Evolutionary conservation across 2,888 invertebrate species (phyloP).

Genomic region (Agonopterix heracliana): DNA sequence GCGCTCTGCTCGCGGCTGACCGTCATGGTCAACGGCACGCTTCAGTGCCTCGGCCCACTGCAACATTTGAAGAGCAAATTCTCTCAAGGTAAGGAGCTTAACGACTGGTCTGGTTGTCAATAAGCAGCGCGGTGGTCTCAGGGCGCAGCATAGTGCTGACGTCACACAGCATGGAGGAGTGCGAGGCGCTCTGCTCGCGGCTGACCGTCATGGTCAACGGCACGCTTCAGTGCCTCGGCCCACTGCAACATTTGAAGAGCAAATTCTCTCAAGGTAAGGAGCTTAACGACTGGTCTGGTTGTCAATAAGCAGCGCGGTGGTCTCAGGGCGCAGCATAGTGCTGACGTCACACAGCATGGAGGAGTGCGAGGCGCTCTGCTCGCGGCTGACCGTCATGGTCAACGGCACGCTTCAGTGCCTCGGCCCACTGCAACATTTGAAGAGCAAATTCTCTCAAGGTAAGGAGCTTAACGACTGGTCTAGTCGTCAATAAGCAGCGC

Average conservation of each 20-base stretch:
- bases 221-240: conserved; percentile 81
- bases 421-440: conserved; percentile 81
- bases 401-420: conserved; percentile 82
- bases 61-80: no score
- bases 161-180: conserved; percentile 84
- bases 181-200: conserved; percentile 87
- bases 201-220: conserved; percentile 89
- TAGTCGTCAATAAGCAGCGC: no score
- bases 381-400: conserved; percentile 87
- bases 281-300: conserved; percentile 89
- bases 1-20: no score
- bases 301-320: conserved; percentile 75
- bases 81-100: no score
- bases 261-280: conserved; percentile 79
- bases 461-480: no score
- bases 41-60: no score
- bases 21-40: no score
- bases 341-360: conserved; percentile 82
- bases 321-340: conserved; percentile 83
- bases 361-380: conserved; percentile 89
- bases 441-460: conserved; percentile 77
- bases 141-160: no score
- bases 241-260: conserved; percentile 78
- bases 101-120: no score
- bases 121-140: no score